Evolutionary conservation across 2,113 vertebrate genomes (phyloP).

Genomic region (Uria lomvia): DNA sequence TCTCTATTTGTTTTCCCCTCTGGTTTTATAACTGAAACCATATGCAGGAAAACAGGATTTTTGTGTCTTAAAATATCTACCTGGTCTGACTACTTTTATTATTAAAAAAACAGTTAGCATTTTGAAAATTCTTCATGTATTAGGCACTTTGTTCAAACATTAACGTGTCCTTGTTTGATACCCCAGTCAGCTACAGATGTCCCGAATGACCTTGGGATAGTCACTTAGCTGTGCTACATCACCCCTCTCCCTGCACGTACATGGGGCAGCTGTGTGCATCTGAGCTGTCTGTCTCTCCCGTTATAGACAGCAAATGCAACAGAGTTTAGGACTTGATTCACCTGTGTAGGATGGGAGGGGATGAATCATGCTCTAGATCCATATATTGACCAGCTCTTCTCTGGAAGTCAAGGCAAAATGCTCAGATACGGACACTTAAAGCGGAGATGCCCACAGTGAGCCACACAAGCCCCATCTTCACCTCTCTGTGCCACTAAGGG

Average conservation of each 20-base stretch:
- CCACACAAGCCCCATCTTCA: background rate
- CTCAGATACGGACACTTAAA: background rate
- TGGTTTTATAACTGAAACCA: conserved; percentile 60
- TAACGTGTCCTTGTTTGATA: background rate
- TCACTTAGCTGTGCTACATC: background rate
- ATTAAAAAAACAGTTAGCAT: background rate
- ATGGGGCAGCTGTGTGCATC: background rate
- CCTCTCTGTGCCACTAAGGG: background rate
- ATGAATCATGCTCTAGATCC: conserved; percentile 13
- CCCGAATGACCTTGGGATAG: background rate
- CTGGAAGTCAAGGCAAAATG: background rate
- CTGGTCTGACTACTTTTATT: conserved; percentile 8
- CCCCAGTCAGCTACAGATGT: background rate
- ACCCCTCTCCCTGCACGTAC: background rate
- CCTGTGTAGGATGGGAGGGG: background rate
- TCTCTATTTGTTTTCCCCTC: conserved; percentile 55
- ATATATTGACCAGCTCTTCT: background rate
- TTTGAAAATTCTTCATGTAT: conserved; percentile 6
- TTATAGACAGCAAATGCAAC: background rate
- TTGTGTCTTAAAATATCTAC: conserved; percentile 52
- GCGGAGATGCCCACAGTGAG: background rate
- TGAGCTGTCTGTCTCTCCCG: background rate
- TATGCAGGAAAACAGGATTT: conserved; percentile 33
- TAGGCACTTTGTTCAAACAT: background rate
- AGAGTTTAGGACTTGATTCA: background rate